phyloP scores from a whole-genome alignment of 2,888 invertebrate species.

The Gastracanthus pulcherrimus region DNA sequence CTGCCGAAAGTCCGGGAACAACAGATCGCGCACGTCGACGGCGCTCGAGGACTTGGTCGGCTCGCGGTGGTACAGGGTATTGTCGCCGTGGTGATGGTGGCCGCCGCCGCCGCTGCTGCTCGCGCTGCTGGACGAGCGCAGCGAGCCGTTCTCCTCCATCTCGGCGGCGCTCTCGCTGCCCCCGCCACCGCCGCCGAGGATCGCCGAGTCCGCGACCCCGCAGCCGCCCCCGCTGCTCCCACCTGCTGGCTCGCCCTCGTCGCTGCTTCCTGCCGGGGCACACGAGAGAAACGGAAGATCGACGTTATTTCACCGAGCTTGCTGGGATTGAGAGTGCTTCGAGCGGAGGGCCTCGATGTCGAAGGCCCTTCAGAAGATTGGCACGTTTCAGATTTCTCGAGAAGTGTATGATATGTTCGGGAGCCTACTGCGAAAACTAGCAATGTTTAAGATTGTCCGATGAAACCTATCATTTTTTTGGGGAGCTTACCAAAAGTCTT shows the following conservation, averaged over 20 bases:
- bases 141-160: slow-evolving; percentile 76
- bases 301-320: too few species aligned
- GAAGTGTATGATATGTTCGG: too few species aligned
- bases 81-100: not conserved
- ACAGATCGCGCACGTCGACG: slow-evolving; percentile 25
- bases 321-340: too few species aligned
- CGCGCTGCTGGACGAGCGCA: slow-evolving; percentile 76
- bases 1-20: too few species aligned
- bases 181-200: slow-evolving; percentile 69
- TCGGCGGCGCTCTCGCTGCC: slow-evolving; percentile 74
- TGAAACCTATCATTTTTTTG: too few species aligned
- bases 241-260: slow-evolving; percentile 81
- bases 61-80: not conserved
- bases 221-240: slow-evolving; percentile 76
- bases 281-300: not conserved
- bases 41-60: slow-evolving; percentile 24
- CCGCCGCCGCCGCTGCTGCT: slow-evolving; percentile 80
- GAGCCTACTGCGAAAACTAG: too few species aligned
- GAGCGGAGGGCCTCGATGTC: too few species aligned
- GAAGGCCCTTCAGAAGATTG: too few species aligned
- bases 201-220: slow-evolving; percentile 73
- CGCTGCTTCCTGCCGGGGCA: slow-evolving; percentile 73
- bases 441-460: too few species aligned
- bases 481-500: too few species aligned
- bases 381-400: too few species aligned